phyloP scores from a whole-genome alignment of 2,888 invertebrate genomes.

The Epirrhoe tristata region DNA sequence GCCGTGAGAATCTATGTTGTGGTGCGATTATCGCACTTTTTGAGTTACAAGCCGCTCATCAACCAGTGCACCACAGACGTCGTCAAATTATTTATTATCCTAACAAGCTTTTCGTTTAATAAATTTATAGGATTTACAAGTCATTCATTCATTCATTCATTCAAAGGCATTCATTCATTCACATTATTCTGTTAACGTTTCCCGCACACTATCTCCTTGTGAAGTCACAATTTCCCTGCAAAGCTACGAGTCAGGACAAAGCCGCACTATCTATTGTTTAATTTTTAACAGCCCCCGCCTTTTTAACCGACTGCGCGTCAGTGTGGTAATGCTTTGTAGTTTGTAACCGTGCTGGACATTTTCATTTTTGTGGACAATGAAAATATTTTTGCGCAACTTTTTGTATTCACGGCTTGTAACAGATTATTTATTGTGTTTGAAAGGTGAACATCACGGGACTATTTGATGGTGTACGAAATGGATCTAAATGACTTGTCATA shows the following conservation, averaged over 20 bases:
- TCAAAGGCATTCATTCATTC: background rate
- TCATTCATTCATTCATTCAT: no score
- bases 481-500: no score
- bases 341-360: conserved; percentile 18
- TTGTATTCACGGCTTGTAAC: background rate
- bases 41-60: no score
- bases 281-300: conserved; percentile 59
- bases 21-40: no score
- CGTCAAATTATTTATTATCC: no score
- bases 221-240: conserved; percentile 53
- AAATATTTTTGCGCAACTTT: conserved; percentile 10
- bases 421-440: background rate
- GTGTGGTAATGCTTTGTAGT: conserved; percentile 44
- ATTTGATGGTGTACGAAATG: no score
- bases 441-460: no score
- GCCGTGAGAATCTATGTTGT: no score
- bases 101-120: no score
- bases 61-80: no score
- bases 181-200: conserved; percentile 22
- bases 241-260: conserved; percentile 50
- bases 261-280: conserved; percentile 61
- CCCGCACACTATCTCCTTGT: conserved; percentile 28
- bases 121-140: no score
- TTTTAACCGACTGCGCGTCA: conserved; percentile 45
- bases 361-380: conserved; percentile 27